Percentiles rank a stretch among this genome's conserved stretches.
phyloP scores from a whole-genome alignment of 2,113 vertebrate species.

The Heloderma charlesbogerti region DNA sequence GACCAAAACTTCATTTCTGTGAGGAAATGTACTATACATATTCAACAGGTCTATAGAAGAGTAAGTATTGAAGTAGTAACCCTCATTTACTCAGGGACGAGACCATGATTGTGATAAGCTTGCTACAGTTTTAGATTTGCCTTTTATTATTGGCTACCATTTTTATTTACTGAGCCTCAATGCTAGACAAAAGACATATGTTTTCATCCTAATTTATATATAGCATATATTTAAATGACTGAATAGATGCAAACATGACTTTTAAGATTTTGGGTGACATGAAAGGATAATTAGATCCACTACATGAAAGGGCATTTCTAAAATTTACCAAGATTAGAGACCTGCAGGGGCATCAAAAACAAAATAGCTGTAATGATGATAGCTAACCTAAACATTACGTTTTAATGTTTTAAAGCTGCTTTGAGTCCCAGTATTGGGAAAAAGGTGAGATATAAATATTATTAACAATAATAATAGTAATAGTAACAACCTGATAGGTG shows the following conservation, averaged over 20 bases:
- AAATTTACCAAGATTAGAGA: not conserved
- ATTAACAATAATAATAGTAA: too few species aligned
- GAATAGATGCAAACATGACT: not conserved
- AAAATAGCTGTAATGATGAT: too few species aligned
- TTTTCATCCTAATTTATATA: slow-evolving; percentile 9
- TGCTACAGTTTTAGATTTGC: not conserved
- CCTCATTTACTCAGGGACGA: not conserved
- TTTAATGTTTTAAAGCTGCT: too few species aligned
- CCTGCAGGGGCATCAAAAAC: too few species aligned
- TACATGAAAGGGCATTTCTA: not conserved
- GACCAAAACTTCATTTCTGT: not conserved
- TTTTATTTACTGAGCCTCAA: not conserved
- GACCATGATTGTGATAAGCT: not conserved
- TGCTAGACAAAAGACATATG: not conserved
- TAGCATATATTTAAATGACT: not conserved
- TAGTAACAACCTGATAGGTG: too few species aligned
- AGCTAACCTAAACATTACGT: too few species aligned
- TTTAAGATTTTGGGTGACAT: not conserved
- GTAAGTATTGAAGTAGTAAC: not conserved
- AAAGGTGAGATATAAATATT: too few species aligned
- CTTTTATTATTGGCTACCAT: not conserved
- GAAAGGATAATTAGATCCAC: not conserved
- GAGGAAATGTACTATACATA: not conserved
- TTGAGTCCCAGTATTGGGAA: too few species aligned
- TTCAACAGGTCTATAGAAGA: not conserved